Percentiles rank a stretch among this genome's conserved stretches.
phyloP scores from a whole-genome alignment of 2,797 vertebrate genomes.

The Muraenolepis orangiensis region DNA sequence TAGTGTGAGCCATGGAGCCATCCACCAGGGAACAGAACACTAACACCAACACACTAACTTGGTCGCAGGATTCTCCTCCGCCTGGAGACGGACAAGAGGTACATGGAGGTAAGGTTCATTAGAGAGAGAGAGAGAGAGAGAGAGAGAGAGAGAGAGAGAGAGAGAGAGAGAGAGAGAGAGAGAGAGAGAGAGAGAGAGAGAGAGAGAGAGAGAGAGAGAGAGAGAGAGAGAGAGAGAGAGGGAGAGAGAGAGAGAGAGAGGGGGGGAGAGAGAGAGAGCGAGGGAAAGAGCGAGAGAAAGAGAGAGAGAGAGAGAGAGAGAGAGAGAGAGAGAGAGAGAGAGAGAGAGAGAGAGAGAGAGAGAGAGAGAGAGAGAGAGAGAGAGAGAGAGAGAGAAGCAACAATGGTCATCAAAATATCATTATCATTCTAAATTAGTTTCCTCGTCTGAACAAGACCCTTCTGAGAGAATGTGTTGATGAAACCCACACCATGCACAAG shows the following conservation, averaged over 20 bases:
- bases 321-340: background rate
- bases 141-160: too few relatives aligned
- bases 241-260: too few relatives aligned
- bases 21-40: conserved; percentile 35
- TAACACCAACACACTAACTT: conserved; percentile 83
- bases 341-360: too few relatives aligned
- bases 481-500: too few relatives aligned
- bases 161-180: too few relatives aligned
- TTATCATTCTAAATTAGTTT: background rate
- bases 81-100: conserved; percentile 74
- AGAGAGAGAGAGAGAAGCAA: conserved; percentile 24
- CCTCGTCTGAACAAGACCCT: conserved; percentile 23
- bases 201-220: too few relatives aligned
- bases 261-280: conserved; percentile 14
- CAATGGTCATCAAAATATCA: background rate
- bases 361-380: background rate
- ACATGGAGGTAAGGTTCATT: conserved; percentile 51
- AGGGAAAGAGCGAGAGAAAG: too few relatives aligned
- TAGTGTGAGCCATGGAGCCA: conserved; percentile 18
- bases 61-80: conserved; percentile 69
- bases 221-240: too few relatives aligned
- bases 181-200: too few relatives aligned
- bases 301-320: background rate
- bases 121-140: conserved; percentile 20
- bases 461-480: conserved; percentile 53